A percentile compares a stretch with the other conserved stretches of the same genome.
phyloP scores from a whole-genome alignment of 2,113 vertebrate genomes.

The Mionectes macconnelli region DNA sequence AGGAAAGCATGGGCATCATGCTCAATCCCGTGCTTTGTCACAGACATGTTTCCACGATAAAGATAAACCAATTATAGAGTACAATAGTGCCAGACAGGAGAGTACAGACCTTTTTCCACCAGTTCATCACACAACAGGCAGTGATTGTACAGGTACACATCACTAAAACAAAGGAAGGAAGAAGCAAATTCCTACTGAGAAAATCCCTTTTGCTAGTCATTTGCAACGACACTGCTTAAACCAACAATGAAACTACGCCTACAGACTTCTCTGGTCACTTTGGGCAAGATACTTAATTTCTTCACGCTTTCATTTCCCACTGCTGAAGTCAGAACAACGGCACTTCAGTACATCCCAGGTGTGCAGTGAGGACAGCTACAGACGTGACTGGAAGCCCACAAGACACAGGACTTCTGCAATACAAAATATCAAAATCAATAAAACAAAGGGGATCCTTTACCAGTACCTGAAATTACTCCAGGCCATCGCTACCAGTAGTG shows the following conservation, averaged over 20 bases:
- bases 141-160: not conserved
- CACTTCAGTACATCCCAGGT: not conserved
- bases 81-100: not conserved
- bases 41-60: not conserved
- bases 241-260: not conserved
- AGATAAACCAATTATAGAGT: not conserved
- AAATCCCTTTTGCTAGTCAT: not conserved
- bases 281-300: not conserved
- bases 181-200: not conserved
- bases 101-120: not conserved
- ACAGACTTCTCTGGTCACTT: not conserved
- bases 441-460: not conserved
- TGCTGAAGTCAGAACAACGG: not conserved
- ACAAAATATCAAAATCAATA: not conserved
- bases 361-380: not conserved
- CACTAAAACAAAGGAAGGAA: not conserved
- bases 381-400: not conserved
- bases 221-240: not conserved
- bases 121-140: not conserved
- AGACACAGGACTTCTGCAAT: not conserved
- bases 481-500: not conserved
- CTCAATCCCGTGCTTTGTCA: not conserved
- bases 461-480: not conserved
- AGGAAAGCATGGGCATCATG: not conserved
- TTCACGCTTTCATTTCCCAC: accelerated